These are phyloP conservation scores for Megaceryle torquata DNA, from an alignment of 2,113 vertebrate species.

Conservation along the genomic window DNA sequence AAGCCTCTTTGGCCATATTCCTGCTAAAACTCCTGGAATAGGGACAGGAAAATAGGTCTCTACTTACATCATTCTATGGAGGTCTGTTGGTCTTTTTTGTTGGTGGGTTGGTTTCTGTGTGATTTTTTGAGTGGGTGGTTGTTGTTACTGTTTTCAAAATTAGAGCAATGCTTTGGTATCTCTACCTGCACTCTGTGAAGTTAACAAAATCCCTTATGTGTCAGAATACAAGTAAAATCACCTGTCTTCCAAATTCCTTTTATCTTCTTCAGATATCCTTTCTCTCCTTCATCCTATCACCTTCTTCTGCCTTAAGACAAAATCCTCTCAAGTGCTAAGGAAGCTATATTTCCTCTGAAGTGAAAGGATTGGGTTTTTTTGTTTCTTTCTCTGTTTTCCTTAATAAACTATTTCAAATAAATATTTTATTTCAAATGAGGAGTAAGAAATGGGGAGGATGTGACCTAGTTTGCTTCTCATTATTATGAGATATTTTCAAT, in stretches of 20 bases:
- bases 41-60: background rate
- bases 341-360: background rate
- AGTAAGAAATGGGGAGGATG: background rate
- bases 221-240: background rate
- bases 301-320: background rate
- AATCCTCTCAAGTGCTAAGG: background rate
- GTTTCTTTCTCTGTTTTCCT: background rate
- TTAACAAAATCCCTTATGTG: background rate
- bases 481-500: background rate
- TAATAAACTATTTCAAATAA: background rate
- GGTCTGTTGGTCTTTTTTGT: too few relatives aligned
- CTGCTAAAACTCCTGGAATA: background rate
- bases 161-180: background rate
- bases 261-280: background rate
- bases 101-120: too few relatives aligned
- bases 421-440: background rate
- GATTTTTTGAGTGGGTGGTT: too few relatives aligned
- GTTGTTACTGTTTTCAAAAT: too few relatives aligned
- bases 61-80: accelerated
- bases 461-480: background rate
- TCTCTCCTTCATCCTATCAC: background rate
- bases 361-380: background rate
- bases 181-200: background rate
- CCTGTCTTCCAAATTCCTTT: background rate
- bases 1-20: background rate